These are phyloP conservation scores for Harlomillsia oculata DNA, from an alignment of 1,140 invertebrate species.

Conservation along the genomic window DNA sequence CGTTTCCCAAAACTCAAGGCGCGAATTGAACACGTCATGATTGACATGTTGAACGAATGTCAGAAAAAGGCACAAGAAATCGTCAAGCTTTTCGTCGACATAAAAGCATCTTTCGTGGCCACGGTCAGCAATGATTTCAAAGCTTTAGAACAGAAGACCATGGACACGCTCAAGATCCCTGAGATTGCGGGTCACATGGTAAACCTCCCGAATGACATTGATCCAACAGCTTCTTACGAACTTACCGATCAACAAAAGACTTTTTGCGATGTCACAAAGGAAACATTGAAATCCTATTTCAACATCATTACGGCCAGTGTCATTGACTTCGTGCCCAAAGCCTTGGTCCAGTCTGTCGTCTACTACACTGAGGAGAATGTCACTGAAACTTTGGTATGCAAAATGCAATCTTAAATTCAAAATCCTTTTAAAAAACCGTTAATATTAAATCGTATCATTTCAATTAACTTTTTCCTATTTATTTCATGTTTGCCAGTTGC, in stretches of 20 bases:
- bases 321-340: slow-evolving; percentile 95
- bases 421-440: no score
- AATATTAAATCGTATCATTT: no score
- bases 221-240: slow-evolving; percentile 53
- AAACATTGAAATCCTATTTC: slow-evolving; percentile 95
- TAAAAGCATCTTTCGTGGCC: slow-evolving; percentile 96
- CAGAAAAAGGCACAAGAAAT: slow-evolving; percentile 88
- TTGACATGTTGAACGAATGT: slow-evolving; percentile 71
- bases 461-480: no score
- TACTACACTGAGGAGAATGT: slow-evolving; percentile 96
- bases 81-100: slow-evolving; percentile 90
- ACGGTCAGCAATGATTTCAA: slow-evolving; percentile 98
- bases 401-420: background rate
- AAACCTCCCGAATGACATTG: background rate
- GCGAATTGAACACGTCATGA: slow-evolving; percentile 93
- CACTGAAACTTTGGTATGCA: slow-evolving; percentile 81
- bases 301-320: slow-evolving; percentile 96
- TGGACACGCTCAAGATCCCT: no score
- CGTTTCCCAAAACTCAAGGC: slow-evolving; percentile 98
- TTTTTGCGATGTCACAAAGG: slow-evolving; percentile 93
- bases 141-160: background rate
- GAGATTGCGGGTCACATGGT: background rate
- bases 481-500: no score
- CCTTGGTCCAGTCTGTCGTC: slow-evolving; percentile 98
- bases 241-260: slow-evolving; percentile 82